A percentile compares a stretch with the other conserved stretches of the same genome.
These are phyloP conservation scores for Pipistrellus pipistrellus DNA, from an alignment of 2,797 vertebrate species.

Conservation along the genomic window DNA sequence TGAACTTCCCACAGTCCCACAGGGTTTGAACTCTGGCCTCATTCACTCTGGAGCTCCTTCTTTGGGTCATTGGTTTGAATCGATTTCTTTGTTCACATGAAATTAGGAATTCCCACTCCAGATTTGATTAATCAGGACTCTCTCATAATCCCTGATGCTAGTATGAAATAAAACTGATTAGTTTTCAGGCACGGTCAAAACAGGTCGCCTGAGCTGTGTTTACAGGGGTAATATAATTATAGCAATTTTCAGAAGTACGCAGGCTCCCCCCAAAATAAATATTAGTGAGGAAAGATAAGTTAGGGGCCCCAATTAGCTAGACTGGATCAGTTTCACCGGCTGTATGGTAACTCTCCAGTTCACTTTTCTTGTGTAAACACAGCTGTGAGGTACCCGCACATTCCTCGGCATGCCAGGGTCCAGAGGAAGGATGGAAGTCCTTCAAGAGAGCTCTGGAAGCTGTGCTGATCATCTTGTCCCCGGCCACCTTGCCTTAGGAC, in stretches of 20 bases:
- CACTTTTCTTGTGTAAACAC: conserved; percentile 72
- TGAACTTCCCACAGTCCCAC: too few relatives aligned
- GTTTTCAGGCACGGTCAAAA: conserved; percentile 67
- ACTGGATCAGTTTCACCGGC: conserved; percentile 67
- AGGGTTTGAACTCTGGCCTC: neutral
- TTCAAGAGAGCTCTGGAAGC: conserved; percentile 58
- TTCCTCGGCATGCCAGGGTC: neutral
- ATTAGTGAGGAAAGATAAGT: conserved; percentile 80
- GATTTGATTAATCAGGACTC: conserved; percentile 72
- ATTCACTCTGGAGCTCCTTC: neutral
- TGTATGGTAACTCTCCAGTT: conserved; percentile 60
- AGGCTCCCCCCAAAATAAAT: conserved; percentile 75
- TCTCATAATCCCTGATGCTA: conserved; percentile 61
- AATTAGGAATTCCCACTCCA: conserved; percentile 68
- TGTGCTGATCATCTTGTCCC: conserved; percentile 68
- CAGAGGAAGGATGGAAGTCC: conserved; percentile 47
- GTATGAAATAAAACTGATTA: conserved; percentile 69
- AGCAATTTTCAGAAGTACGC: conserved; percentile 71
- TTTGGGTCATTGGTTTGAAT: conserved; percentile 68
- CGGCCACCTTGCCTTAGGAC: conserved; percentile 60
- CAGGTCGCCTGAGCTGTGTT: conserved; percentile 66
- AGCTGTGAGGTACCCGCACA: conserved; percentile 62
- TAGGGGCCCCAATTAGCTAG: conserved; percentile 65
- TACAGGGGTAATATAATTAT: conserved; percentile 79
- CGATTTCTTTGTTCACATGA: conserved; percentile 78